phyloP scores from a whole-genome alignment of 2,113 vertebrate species.

The Isichthys henryi region DNA sequence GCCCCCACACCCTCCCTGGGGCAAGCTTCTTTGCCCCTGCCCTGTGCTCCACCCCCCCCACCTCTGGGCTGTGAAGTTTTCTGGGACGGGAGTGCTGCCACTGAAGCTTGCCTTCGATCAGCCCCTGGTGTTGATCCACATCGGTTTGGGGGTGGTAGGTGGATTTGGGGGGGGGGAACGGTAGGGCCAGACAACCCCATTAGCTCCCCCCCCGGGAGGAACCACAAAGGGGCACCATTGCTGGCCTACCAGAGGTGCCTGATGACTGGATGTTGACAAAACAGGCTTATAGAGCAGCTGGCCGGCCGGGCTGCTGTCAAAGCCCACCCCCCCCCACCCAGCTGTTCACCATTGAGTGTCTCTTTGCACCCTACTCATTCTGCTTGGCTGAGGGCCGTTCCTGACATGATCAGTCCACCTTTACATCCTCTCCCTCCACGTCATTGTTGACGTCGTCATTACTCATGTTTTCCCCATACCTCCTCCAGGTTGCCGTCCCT shows the following conservation, averaged over 20 bases:
- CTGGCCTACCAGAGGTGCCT: background rate
- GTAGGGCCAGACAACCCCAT: no score
- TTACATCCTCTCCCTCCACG: background rate
- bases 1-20: background rate
- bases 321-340: background rate
- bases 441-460: conserved; percentile 16
- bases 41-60: background rate
- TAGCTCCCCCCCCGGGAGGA: background rate
- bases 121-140: background rate
- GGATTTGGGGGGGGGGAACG: background rate
- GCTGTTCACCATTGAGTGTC: background rate
- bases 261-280: background rate
- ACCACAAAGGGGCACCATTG: background rate
- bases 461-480: conserved; percentile 26
- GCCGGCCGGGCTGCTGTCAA: background rate
- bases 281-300: background rate
- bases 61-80: background rate
- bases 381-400: conserved; percentile 13
- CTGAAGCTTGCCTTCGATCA: background rate
- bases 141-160: background rate
- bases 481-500: conserved; percentile 85
- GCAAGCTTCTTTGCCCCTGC: background rate
- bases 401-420: conserved; percentile 18
- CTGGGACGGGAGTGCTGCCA: background rate
- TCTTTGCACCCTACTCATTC: conserved; percentile 33